Evolutionary conservation across 2,888 invertebrate genomes (phyloP), one percentile per base, ranked within the genome.

Genomic region (Tachystola acroxantha): DNA sequence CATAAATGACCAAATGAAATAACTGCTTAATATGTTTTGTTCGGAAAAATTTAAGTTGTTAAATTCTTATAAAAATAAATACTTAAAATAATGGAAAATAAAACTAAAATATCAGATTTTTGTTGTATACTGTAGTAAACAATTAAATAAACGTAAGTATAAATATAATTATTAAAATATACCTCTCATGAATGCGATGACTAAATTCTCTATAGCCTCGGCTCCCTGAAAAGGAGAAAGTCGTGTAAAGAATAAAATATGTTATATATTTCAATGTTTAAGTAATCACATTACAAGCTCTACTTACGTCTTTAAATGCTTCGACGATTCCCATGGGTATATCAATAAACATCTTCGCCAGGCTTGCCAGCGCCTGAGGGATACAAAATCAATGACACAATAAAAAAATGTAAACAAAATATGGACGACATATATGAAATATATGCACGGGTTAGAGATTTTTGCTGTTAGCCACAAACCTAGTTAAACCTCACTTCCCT

Each of bases 251-350:
- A 16, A 24, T 9, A n/a, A 24, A 24, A n/a, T n/a, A n/a, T n/a
- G n/a, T n/a, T n/a, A n/a, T 7, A 9, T 24, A 7, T n/a, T 24
- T 24, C n/a, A 9, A 20, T 4, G 20, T 6, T 20, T 20, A 4
- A 4, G 20, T 20, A 20, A 4, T 20, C 20, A 20, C 4, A 20
- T 7, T 20, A 20, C 5, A 20, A 20, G 5, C 20, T 20, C n/a
- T 35, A 65, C 71, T 72, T 55, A 75, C 74, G 38, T 71, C 71
- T 60, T 68, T 71, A 26, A 69, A 64, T 10, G 68, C 67, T 54
- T 73, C 72, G 1, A 71, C 67, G 7, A 75, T 40, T 32, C 69
- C 73, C 46, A 71, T 50, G 16, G 75, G 75, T 43, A 75, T 57
- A 36, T 71, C 73, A 34, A 72, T 60, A 22, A 74, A 39, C 62